phyloP scores from a whole-genome alignment of 1,140 invertebrate genomes.

The Ips typographus region DNA sequence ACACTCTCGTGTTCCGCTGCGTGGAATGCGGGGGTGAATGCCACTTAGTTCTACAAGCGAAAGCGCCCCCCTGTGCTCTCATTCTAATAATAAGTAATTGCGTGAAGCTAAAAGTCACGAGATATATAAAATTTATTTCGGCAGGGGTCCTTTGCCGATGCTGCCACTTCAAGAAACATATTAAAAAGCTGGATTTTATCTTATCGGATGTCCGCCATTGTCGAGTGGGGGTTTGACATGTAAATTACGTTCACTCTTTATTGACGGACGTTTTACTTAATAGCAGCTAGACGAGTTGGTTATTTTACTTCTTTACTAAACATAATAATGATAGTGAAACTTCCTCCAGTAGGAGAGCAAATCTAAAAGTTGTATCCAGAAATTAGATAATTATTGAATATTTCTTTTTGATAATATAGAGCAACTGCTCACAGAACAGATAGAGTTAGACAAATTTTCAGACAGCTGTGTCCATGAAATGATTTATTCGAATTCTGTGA shows the following conservation, averaged over 20 bases:
- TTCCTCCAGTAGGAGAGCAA: no score
- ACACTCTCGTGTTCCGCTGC: constrained; percentile 46
- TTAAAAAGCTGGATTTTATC: constrained; percentile 34
- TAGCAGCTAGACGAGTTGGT: no score
- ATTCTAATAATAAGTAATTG: constrained; percentile 39
- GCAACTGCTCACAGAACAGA: no score
- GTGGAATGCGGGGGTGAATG: constrained; percentile 45
- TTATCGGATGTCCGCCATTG: constrained; percentile 3
- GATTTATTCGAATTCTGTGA: no score
- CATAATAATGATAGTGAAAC: no score
- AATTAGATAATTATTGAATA: no score
- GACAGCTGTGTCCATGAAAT: no score
- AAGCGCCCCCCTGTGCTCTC: constrained; percentile 24
- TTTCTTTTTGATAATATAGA: no score
- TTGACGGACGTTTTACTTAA: background rate
- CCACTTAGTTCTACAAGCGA: constrained; percentile 41
- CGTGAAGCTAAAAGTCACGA: constrained; percentile 37
- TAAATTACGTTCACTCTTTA: constrained; percentile 11
- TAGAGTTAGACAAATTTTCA: no score
- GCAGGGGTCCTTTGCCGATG: constrained; percentile 11
- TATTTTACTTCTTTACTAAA: no score
- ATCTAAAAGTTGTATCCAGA: no score
- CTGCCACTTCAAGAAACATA: constrained; percentile 33
- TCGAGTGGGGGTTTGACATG: constrained; percentile 4
- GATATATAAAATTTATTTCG: constrained; percentile 38